phyloP scores from a whole-genome alignment of 2,888 invertebrate species.

The Ceraclea dissimilis region DNA sequence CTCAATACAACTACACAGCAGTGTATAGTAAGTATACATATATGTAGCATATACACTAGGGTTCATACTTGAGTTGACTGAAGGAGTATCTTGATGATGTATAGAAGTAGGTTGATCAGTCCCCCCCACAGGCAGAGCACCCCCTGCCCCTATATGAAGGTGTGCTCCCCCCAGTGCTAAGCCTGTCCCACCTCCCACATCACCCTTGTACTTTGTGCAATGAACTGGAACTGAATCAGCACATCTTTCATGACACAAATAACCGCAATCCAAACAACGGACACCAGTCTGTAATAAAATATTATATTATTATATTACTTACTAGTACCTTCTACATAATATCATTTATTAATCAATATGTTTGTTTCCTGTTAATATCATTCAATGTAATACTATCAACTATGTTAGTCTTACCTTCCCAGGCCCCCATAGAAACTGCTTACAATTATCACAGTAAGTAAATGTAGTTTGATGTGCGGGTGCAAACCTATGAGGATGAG shows the following conservation, averaged over 20 bases:
- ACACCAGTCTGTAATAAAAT: constrained; percentile 46
- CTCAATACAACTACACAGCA: background rate
- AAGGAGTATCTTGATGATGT: constrained; percentile 62
- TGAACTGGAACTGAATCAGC: constrained; percentile 79
- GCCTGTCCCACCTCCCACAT: constrained; percentile 10
- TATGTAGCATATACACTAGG: background rate
- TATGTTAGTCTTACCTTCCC: constrained; percentile 53
- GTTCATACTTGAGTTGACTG: constrained; percentile 22
- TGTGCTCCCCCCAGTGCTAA: constrained; percentile 4
- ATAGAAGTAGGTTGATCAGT: constrained; percentile 76
- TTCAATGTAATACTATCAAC: background rate
- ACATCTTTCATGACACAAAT: constrained; percentile 93
- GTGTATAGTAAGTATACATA: background rate
- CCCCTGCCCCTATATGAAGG: constrained; percentile 10
- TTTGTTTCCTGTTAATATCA: background rate
- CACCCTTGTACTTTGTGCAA: constrained; percentile 68
- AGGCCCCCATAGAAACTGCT: constrained; percentile 85
- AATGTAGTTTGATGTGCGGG: constrained; percentile 80
- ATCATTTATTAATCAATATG: too few relatives aligned
- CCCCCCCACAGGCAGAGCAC: constrained; percentile 11
- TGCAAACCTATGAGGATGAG: constrained; percentile 77
- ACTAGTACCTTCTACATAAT: too few relatives aligned
- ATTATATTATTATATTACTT: background rate
- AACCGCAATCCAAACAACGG: constrained; percentile 85
- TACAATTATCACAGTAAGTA: constrained; percentile 85